These are phyloP conservation scores for Tenrec ecaudatus DNA, from an alignment of 2,113 vertebrate species.

Conservation along the genomic window DNA sequence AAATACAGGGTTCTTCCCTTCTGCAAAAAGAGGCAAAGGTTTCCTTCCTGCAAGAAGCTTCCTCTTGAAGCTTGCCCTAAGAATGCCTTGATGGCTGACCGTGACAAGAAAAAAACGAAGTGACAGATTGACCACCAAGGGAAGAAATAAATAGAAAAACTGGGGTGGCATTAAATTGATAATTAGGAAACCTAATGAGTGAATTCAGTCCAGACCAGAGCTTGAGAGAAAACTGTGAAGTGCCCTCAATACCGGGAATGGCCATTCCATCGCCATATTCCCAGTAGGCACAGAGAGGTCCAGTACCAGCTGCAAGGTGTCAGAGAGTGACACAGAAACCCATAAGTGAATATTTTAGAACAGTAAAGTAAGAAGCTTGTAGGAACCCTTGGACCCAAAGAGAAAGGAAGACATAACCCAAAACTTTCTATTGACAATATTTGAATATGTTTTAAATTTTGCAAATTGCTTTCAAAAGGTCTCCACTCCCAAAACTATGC, in stretches of 20 bases:
- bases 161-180: background rate
- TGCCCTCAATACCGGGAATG: fast-evolving
- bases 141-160: background rate
- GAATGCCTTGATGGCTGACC: background rate
- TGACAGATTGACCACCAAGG: background rate
- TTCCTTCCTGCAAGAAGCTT: background rate
- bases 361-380: background rate
- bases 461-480: conserved; percentile 39
- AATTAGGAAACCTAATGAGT: conserved; percentile 24
- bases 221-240: background rate
- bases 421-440: background rate
- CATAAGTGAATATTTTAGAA: background rate
- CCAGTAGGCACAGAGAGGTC: too few relatives aligned
- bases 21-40: fast-evolving
- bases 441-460: background rate
- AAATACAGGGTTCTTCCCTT: too few relatives aligned
- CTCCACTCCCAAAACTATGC: background rate
- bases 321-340: background rate
- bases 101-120: background rate
- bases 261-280: background rate
- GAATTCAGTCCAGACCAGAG: background rate
- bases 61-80: background rate
- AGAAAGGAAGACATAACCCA: background rate
- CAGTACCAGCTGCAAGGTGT: fast-evolving
- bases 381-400: background rate